phyloP scores from a whole-genome alignment of 2,797 vertebrate genomes.

The Cygnus olor region DNA sequence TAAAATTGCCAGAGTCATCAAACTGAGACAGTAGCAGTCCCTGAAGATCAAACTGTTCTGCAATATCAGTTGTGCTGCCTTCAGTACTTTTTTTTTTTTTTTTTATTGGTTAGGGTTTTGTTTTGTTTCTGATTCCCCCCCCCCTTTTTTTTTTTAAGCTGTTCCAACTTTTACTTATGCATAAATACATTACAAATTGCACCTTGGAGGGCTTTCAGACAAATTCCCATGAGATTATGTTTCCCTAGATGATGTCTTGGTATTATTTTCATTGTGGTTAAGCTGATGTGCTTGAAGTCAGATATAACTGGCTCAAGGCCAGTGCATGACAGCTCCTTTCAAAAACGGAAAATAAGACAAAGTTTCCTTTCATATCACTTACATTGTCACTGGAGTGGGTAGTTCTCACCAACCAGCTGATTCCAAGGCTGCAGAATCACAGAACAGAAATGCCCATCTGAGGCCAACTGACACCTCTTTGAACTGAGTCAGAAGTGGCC shows the following conservation, averaged over 20 bases:
- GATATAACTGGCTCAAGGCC: background rate
- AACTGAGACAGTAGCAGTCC: background rate
- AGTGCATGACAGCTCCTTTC: background rate
- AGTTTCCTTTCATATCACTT: background rate
- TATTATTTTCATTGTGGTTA: background rate
- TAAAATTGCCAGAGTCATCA: background rate
- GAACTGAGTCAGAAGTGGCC: background rate
- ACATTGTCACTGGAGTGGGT: background rate
- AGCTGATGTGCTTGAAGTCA: background rate
- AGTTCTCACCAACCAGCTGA: rapidly evolving
- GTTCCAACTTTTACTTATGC: background rate
- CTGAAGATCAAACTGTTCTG: background rate
- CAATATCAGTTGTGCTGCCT: background rate
- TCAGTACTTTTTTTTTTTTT: background rate
- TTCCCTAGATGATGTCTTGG: background rate
- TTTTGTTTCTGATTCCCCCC: background rate
- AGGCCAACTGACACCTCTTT: rapidly evolving
- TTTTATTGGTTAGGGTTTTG: background rate
- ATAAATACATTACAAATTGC: background rate
- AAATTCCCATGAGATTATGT: background rate
- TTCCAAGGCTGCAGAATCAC: background rate
- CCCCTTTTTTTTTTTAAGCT: background rate
- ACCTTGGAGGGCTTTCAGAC: background rate
- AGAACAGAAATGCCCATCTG: background rate
- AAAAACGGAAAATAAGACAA: background rate